Evolutionary conservation across 2,797 vertebrate species (phyloP), one percentile per base, ranked within the genome.

Genomic region (Danio aesculapii): DNA sequence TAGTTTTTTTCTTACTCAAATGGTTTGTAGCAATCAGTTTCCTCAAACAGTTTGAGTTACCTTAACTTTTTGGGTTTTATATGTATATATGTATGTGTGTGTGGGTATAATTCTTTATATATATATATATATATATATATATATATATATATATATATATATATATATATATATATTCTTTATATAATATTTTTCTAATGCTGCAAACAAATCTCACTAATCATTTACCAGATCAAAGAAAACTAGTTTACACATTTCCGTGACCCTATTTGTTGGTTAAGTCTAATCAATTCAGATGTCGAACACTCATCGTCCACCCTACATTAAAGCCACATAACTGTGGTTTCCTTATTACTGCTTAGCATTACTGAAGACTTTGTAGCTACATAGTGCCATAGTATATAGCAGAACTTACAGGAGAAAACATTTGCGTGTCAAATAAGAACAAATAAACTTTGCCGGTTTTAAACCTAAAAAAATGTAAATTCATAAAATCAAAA

Each of bases 291-390:
- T 13, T 59, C 17, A 16, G 46, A 47, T 6, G 19, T 58, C 8
- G 58, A 59, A 30, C 55, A 47, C 46, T 30, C 21, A 13, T 47
- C 70, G 19, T 16, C 8, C 55, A 41, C 55, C 43, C 46, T 47
- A 59, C 12, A 46, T 73, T 73, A 30, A 73, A 73, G 43, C 17
- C 70, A 47, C 17, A 47, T 59, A 59, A 11, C 17, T 73, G 70
- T 59, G 55, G 55, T 59, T 73, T 73, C 53, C 53, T 47, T 9
- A 21, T 59, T 58, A 73, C 17, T 59, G 43, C 17, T 47, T 10
- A 59, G 13, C 55, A 21, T 73, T 5, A 13, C 13, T 59, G 17
- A 30, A 6, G 6, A 59, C 59, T 55, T 19, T 71, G 52, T 55
- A 17, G 52, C 39, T 19, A 43, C 43, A 55, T n/a, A 71, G n/a